phyloP scores from a whole-genome alignment of 2,888 invertebrate genomes.

The Salpingus planirostris region DNA sequence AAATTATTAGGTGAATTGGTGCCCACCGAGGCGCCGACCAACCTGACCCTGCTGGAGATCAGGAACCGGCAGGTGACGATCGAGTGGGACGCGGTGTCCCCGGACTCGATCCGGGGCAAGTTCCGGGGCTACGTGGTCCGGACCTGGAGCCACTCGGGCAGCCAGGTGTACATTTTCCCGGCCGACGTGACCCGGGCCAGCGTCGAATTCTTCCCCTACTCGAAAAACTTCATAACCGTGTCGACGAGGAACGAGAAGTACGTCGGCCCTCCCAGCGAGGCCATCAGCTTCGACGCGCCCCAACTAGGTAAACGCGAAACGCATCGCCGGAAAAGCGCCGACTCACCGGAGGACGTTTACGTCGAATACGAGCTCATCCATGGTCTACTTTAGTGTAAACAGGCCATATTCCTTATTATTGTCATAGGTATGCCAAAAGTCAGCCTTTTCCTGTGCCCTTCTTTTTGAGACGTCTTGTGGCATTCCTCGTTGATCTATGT shows the following conservation, averaged over 20 bases:
- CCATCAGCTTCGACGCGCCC: constrained; percentile 31
- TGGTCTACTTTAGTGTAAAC: no score
- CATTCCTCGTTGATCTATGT: no score
- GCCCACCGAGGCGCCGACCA: constrained; percentile 27
- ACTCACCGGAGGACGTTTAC: no score
- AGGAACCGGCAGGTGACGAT: constrained; percentile 26
- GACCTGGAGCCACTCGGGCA: constrained; percentile 29
- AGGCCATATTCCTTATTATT: no score
- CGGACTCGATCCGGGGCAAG: constrained; percentile 26
- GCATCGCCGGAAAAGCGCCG: neutral
- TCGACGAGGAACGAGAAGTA: constrained; percentile 32
- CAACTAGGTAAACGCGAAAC: constrained; percentile 25
- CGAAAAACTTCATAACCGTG: constrained; percentile 32
- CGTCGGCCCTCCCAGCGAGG: constrained; percentile 30
- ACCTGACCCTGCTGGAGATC: constrained; percentile 26
- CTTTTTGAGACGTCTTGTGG: no score
- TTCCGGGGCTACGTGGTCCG: constrained; percentile 31
- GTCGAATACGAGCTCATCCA: no score
- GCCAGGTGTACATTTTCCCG: constrained; percentile 31
- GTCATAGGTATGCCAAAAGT: no score
- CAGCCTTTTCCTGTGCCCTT: no score
- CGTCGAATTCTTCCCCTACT: constrained; percentile 31
- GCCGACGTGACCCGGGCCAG: constrained; percentile 26
- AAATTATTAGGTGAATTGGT: constrained; percentile 25
- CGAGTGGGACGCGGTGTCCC: constrained; percentile 27